Evolutionary conservation across 2,797 vertebrate species (phyloP).

Genomic region (Pantherophis alleghaniensis): DNA sequence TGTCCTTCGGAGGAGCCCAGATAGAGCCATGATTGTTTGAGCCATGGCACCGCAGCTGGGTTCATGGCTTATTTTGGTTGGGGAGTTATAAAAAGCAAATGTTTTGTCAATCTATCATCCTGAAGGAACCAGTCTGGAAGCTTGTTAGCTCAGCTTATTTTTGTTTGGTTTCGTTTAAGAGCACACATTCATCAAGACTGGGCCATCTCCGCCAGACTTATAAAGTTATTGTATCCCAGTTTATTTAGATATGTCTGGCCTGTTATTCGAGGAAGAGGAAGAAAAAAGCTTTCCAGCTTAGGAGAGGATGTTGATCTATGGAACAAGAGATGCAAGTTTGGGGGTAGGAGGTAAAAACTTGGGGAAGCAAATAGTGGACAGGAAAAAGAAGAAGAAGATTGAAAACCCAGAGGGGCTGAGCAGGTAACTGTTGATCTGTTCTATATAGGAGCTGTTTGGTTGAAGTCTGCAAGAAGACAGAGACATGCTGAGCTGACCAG

Average conservation of each 20-base stretch:
- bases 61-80: conserved; percentile 59
- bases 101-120: conserved; percentile 60
- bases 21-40: conserved; percentile 65
- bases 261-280: conserved; percentile 25
- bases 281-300: conserved; percentile 38
- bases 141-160: conserved; percentile 45
- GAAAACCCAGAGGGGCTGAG: neutral
- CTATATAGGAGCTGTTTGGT: neutral
- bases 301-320: neutral
- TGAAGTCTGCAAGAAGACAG: neutral
- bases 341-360: neutral
- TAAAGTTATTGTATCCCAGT: conserved; percentile 25
- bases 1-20: conserved; percentile 55
- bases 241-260: conserved; percentile 38
- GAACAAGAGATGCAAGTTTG: conserved; percentile 25
- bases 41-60: conserved; percentile 49
- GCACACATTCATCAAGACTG: conserved; percentile 11
- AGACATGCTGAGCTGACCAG: neutral
- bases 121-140: conserved; percentile 55
- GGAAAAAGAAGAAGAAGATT: conserved; percentile 2
- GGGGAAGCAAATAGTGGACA: neutral
- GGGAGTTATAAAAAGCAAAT: conserved; percentile 64
- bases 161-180: conserved; percentile 46
- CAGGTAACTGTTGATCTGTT: conserved; percentile 10
- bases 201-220: conserved; percentile 18